phyloP scores from a whole-genome alignment of 2,113 vertebrate species.

The Mormyrus lacerda region DNA sequence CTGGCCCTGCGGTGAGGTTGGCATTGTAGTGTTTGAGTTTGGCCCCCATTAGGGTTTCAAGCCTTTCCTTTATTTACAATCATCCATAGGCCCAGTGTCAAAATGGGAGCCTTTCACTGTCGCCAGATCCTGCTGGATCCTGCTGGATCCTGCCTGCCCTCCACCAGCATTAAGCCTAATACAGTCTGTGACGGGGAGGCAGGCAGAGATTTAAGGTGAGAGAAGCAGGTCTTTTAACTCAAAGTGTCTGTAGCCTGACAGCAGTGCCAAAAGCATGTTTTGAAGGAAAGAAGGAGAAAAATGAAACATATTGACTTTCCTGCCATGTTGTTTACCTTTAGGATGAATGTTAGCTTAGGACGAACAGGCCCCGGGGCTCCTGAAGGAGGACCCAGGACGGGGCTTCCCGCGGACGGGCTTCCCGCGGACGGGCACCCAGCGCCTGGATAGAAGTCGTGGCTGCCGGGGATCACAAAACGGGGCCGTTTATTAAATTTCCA shows the following conservation, averaged over 20 bases:
- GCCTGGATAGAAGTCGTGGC: constrained; percentile 50
- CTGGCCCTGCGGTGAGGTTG: constrained; percentile 26
- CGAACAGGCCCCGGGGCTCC: constrained; percentile 52
- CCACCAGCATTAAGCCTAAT: constrained; percentile 5
- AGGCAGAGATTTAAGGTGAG: constrained; percentile 61
- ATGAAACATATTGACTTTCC: constrained; percentile 58
- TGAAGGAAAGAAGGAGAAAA: constrained; percentile 50
- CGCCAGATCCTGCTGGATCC: constrained; percentile 65
- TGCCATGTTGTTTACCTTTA: constrained; percentile 61
- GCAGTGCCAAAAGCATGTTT: constrained; percentile 58
- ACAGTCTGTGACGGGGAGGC: constrained; percentile 20
- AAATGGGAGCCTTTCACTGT: constrained; percentile 54
- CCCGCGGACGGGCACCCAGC: constrained; percentile 30
- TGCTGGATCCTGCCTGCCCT: constrained; percentile 46
- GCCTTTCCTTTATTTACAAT: constrained; percentile 69
- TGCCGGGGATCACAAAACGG: constrained; percentile 62
- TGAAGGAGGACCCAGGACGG: constrained; percentile 45
- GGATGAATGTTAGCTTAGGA: constrained; percentile 60
- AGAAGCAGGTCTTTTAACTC: constrained; percentile 66
- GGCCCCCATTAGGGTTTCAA: constrained; percentile 55
- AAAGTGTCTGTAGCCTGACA: constrained; percentile 64
- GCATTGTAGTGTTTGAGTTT: constrained; percentile 48
- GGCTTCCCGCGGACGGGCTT: constrained; percentile 46
- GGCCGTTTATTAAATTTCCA: constrained; percentile 68
- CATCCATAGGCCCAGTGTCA: constrained; percentile 58